Percentiles rank a stretch among this genome's conserved stretches.
These are phyloP conservation scores for Aldrovandia affinis DNA, from an alignment of 2,797 vertebrate genomes.

Conservation along the genomic window DNA sequence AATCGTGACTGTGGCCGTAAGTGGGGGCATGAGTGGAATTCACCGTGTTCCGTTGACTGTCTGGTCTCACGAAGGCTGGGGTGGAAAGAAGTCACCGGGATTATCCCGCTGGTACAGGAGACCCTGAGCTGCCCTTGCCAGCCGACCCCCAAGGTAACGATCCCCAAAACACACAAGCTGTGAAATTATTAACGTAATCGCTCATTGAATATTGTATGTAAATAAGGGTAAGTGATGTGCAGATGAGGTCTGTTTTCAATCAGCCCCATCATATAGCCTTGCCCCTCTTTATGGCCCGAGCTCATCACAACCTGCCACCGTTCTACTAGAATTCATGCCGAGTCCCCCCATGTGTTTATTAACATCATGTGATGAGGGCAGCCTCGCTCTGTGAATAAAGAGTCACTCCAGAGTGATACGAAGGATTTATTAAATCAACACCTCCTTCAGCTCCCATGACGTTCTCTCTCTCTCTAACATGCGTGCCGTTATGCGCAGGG, in stretches of 20 bases:
- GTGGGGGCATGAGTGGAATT: too few species aligned
- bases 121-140: too few species aligned
- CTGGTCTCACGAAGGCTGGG: too few species aligned
- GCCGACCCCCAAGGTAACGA: too few species aligned
- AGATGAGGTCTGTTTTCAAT: constrained; percentile 54
- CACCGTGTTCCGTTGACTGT: too few species aligned
- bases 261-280: background rate
- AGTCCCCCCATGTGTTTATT: constrained; percentile 62
- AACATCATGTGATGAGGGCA: constrained; percentile 62
- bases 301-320: constrained; percentile 47
- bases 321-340: constrained; percentile 62
- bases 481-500: background rate
- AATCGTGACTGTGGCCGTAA: too few species aligned
- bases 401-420: constrained; percentile 51
- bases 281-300: constrained; percentile 1
- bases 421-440: constrained; percentile 60
- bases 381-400: constrained; percentile 50
- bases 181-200: constrained; percentile 40
- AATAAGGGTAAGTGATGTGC: constrained; percentile 67
- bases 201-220: constrained; percentile 58
- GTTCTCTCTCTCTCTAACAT: constrained; percentile 45
- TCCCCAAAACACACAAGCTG: too few species aligned
- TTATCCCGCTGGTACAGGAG: too few species aligned
- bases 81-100: too few species aligned
- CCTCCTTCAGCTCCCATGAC: constrained; percentile 46